Evolutionary conservation across 1,140 invertebrate genomes (phyloP).

Genomic region (Ridgeia piscesae): DNA sequence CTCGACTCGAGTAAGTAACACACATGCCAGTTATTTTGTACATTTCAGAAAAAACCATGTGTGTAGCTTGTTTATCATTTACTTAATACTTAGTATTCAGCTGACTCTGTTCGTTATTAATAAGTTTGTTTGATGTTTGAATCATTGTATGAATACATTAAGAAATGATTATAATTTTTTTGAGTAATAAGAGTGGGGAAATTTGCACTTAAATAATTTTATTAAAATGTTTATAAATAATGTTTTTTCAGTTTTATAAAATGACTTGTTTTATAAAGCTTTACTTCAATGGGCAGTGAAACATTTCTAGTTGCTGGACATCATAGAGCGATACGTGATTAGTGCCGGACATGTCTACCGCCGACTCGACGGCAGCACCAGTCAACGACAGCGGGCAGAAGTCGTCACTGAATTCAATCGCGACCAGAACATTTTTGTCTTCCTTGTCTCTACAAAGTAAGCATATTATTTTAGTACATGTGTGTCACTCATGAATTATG

Average conservation of each 20-base stretch:
- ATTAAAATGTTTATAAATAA: no score
- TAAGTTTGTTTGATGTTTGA: no score
- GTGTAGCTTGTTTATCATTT: background rate
- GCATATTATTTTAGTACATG: slow-evolving; percentile 13
- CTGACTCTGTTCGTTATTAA: no score
- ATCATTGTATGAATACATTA: no score
- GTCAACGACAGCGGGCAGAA: slow-evolving; percentile 74
- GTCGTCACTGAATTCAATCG: slow-evolving; percentile 84
- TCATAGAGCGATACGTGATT: slow-evolving; percentile 82
- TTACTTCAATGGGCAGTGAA: no score
- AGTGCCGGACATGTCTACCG: slow-evolving; percentile 76
- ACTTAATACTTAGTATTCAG: no score
- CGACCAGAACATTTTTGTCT: slow-evolving; percentile 80
- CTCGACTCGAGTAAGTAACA: slow-evolving; percentile 67
- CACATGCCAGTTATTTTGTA: background rate
- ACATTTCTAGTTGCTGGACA: slow-evolving; percentile 70
- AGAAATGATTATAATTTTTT: no score
- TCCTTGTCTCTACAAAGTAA: slow-evolving; percentile 80
- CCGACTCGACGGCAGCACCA: slow-evolving; percentile 86
- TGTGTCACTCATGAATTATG: background rate
- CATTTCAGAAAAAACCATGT: background rate
- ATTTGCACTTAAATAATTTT: no score
- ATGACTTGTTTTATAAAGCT: no score
- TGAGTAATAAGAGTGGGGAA: no score
- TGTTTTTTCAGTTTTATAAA: no score